phyloP scores from a whole-genome alignment of 64 coral and sea anemone genomes.

The Stichodactyla mertensii region DNA sequence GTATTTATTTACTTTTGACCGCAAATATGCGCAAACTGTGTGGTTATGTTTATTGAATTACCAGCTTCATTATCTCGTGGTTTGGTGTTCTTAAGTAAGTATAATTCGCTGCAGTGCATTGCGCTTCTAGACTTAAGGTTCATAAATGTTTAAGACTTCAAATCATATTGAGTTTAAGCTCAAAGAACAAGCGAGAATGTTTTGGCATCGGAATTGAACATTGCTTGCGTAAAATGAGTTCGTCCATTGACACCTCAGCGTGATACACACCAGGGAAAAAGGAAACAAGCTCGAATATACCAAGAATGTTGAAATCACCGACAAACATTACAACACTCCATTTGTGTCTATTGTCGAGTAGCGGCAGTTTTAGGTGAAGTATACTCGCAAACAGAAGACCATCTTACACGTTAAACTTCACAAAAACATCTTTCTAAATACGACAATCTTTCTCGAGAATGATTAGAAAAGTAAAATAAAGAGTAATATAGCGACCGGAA shows the following conservation, averaged over 20 bases:
- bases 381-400: not conserved
- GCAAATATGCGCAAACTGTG: conserved; percentile 24
- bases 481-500: not conserved
- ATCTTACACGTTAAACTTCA: not conserved
- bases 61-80: not conserved
- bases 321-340: not conserved
- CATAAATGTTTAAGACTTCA: not conserved
- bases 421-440: too few relatives aligned
- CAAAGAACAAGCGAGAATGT: not conserved
- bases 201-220: not conserved
- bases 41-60: conserved; percentile 31
- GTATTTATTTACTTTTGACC: conserved; percentile 8
- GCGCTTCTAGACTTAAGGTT: not conserved
- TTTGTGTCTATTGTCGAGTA: not conserved
- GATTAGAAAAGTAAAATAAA: too few relatives aligned
- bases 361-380: not conserved
- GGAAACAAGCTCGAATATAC: not conserved
- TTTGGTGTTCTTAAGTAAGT: not conserved
- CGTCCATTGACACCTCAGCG: not conserved
- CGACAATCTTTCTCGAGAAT: too few relatives aligned
- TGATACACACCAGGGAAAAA: not conserved
- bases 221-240: not conserved
- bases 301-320: not conserved
- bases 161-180: not conserved
- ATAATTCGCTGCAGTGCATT: not conserved